Percentiles rank a stretch among this genome's conserved stretches.
These are phyloP conservation scores for Noctilio leporinus DNA, from an alignment of 2,113 vertebrate species.

Conservation along the genomic window DNA sequence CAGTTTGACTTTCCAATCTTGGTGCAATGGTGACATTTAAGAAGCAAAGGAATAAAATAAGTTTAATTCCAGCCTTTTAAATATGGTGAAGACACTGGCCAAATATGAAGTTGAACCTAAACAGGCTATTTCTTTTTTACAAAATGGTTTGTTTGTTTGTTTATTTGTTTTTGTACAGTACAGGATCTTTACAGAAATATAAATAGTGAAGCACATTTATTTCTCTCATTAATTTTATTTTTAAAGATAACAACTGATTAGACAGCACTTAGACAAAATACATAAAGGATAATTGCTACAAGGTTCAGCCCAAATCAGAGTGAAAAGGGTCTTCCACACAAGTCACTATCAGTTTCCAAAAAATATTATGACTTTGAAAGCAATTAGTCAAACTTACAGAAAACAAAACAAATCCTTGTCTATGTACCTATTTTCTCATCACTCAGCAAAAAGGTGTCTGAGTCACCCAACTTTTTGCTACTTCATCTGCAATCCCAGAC, in stretches of 20 bases:
- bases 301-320: not conserved
- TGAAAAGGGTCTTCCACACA: not conserved
- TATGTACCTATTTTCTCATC: not conserved
- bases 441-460: not conserved
- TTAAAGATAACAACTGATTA: not conserved
- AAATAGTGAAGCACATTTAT: not conserved
- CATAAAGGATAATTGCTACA: not conserved
- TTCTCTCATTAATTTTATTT: not conserved
- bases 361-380: constrained; percentile 4
- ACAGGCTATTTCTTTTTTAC: not conserved
- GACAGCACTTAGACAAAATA: not conserved
- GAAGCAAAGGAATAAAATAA: constrained; percentile 59
- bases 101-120: constrained; percentile 19
- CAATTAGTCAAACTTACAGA: not conserved
- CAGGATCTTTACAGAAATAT: not conserved
- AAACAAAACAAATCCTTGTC: not conserved
- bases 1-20: constrained; percentile 55
- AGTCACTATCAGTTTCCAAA: not conserved
- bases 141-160: not conserved
- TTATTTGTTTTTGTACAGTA: not conserved
- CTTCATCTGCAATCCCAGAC: not conserved
- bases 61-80: constrained; percentile 63
- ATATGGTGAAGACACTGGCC: constrained; percentile 42
- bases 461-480: not conserved
- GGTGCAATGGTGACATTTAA: constrained; percentile 65